Evolutionary conservation across 2,797 vertebrate species (phyloP).

Genomic region (Bufotes viridis): DNA sequence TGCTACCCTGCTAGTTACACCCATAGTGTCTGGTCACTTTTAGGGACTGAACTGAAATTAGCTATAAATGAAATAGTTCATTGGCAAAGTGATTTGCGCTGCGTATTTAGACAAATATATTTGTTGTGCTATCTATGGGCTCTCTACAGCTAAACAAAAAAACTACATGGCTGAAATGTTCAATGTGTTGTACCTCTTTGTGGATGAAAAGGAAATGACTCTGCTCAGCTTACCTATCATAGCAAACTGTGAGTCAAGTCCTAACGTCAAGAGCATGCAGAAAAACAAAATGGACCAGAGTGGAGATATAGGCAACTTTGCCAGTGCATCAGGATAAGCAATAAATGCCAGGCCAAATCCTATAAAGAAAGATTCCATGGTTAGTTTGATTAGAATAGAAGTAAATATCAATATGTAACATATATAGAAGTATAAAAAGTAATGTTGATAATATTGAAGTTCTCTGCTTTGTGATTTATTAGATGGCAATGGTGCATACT

Average conservation of each 20-base stretch:
- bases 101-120: neutral
- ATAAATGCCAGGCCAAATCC: conserved; percentile 95
- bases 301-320: conserved; percentile 85
- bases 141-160: neutral
- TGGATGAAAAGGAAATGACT: neutral
- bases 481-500: too few species aligned
- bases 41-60: too few species aligned
- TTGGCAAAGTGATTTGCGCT: neutral
- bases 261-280: conserved; percentile 91
- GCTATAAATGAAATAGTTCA: neutral
- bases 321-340: conserved; percentile 91
- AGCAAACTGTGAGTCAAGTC: conserved; percentile 94
- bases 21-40: too few species aligned
- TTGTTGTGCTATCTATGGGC: neutral
- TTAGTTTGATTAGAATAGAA: neutral
- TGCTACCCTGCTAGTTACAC: too few species aligned
- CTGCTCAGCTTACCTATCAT: conserved; percentile 80
- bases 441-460: too few species aligned
- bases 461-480: too few species aligned
- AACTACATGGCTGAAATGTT: neutral
- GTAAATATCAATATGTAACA: too few species aligned
- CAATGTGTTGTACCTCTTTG: neutral
- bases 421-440: too few species aligned
- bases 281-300: conserved; percentile 96
- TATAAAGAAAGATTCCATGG: conserved; percentile 66